Evolutionary conservation across 2,888 invertebrate genomes (phyloP), one percentile per base, ranked within the genome.

Genomic region (Hedychridium roseum): DNA sequence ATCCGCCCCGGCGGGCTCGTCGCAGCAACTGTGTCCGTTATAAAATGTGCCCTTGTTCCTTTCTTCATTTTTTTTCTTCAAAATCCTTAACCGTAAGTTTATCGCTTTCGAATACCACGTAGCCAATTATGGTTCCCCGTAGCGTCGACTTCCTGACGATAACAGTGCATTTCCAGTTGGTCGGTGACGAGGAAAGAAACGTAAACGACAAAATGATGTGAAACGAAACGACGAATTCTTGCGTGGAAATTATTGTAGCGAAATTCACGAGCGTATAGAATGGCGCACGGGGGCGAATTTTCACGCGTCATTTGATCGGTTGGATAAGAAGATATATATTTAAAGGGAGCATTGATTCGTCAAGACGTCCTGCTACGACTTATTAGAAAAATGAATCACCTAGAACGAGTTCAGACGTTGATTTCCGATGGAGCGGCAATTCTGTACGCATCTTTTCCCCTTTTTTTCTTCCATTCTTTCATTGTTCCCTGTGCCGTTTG

Each of bases 101-200:
- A 76, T 77, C 72, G 73, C 73, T 74, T 74, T 71, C 65, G 72
- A 77, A 75, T 74, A 75, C 68, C 74, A 74, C 71, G 71, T 75
- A 74, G 71, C 69, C 71, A 70, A 74, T 72, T 62, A 65, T 63
- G 61, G 62, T 64, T 68, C 62, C 27, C 53, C 44, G 59, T 56
- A 50, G 60, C 54, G 47, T 40, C 35, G 16, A 21, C 37, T 18
- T 28, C 30, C n/a, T n/a, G n/a, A n/a, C n/a, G n/a, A n/a, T n/a
- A n/a, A n/a, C n/a, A n/a, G n/a, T n/a, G n/a, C n/a, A n/a, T n/a
- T n/a, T n/a, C n/a, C n/a, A n/a, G n/a, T n/a, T n/a, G n/a, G n/a
- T n/a, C n/a, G n/a, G n/a, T n/a, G n/a, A n/a, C n/a, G n/a, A n/a
- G n/a, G n/a, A n/a, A n/a, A n/a, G n/a, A n/a, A n/a, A n/a, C n/a